Conservation (phyloP, 2,888 invertebrate genomes). For the Thalpophila matura region DNA sequence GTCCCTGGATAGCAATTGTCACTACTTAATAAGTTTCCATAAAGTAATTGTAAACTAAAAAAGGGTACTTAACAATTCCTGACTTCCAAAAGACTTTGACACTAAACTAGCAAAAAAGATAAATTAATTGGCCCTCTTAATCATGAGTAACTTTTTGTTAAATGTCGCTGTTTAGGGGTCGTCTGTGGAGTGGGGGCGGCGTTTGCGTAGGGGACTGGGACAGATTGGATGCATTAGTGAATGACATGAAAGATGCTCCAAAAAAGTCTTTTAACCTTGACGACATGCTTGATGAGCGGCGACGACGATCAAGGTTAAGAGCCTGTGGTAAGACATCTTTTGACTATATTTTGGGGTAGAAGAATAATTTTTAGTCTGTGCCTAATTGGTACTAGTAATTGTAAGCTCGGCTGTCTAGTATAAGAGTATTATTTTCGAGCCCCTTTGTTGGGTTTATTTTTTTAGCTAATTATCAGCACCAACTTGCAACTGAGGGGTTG, state of each 20-base stretch:
- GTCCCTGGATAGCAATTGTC: no score
- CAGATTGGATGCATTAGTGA: constrained; percentile 49
- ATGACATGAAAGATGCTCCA: constrained; percentile 32
- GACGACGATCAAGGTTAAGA: constrained; percentile 24
- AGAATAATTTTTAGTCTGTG: not conserved
- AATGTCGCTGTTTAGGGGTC: constrained; percentile 15
- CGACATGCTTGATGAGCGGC: constrained; percentile 1
- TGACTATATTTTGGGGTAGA: not conserved
- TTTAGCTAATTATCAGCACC: no score
- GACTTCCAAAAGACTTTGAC: constrained; percentile 1
- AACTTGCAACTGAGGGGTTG: no score
- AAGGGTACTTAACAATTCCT: not conserved
- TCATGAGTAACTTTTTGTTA: constrained; percentile 20
- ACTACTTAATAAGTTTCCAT: no score
- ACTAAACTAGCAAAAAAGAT: constrained; percentile 16
- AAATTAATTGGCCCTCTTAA: constrained; percentile 26
- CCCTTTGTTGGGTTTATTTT: no score
- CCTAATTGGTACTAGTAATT: no score
- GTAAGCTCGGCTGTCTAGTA: no score
- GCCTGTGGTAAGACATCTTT: not conserved
- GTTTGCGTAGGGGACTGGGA: constrained; percentile 8
- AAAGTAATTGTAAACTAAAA: no score
- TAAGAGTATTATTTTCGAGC: no score
- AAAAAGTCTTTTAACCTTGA: constrained; percentile 29
- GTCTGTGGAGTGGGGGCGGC: constrained; percentile 1